A percentile compares a stretch with the other conserved stretches of the same genome.
These are phyloP conservation scores for Thumatha senex DNA, from an alignment of 2,888 invertebrate species.

Conservation along the genomic window DNA sequence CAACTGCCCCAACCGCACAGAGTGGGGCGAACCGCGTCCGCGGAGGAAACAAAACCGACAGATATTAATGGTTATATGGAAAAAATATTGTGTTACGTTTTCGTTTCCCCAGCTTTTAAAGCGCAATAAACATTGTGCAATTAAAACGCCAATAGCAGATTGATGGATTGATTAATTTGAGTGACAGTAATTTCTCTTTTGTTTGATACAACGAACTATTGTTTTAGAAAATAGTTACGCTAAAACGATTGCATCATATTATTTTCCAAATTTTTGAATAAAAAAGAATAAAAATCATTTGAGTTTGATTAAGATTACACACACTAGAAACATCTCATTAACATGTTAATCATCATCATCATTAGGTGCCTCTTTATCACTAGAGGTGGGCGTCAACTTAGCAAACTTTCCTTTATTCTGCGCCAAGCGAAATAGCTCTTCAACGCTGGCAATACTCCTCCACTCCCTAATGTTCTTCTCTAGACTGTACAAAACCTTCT, in stretches of 20 bases:
- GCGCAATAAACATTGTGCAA: constrained; percentile 78
- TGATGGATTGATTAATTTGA: constrained; percentile 71
- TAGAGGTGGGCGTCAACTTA: no score
- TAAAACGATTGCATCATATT: neutral
- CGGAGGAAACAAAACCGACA: constrained; percentile 86
- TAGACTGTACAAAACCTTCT: no score
- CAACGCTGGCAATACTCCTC: no score
- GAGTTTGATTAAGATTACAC: no score
- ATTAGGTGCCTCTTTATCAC: no score
- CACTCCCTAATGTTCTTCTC: no score
- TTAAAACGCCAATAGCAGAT: constrained; percentile 81
- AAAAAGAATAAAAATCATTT: no score
- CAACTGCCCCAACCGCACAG: constrained; percentile 59
- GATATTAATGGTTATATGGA: constrained; percentile 87
- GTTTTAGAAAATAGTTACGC: neutral
- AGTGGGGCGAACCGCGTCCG: constrained; percentile 62
- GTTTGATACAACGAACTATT: neutral
- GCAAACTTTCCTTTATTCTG: no score
- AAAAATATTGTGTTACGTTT: constrained; percentile 86
- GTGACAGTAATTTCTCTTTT: constrained; percentile 12
- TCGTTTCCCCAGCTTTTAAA: constrained; percentile 79
- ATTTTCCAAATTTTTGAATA: neutral
- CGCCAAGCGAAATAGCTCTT: no score
- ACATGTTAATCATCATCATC: no score
- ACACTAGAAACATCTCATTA: no score